Conservation (phyloP, 2,113 vertebrate species). For the Onychorhynchus coronatus region DNA sequence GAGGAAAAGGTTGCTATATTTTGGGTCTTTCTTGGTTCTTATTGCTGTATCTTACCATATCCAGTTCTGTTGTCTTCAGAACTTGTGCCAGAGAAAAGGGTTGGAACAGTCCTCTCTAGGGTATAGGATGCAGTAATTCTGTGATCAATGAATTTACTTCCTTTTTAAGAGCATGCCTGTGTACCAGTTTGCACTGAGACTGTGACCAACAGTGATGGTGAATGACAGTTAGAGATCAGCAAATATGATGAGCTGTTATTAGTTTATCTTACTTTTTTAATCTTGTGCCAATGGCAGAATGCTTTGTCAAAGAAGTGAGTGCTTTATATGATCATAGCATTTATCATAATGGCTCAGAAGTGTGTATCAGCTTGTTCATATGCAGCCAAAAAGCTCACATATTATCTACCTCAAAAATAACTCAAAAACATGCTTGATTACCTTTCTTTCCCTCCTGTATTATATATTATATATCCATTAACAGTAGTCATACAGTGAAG, state of each 20-base stretch:
- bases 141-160: not conserved
- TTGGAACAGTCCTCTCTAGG: accelerated
- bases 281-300: not conserved
- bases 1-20: not conserved
- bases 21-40: not conserved
- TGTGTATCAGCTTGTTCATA: not conserved
- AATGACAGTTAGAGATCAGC: not conserved
- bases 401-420: not conserved
- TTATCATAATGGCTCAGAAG: not conserved
- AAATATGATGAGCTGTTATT: not conserved
- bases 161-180: not conserved
- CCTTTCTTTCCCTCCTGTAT: not conserved
- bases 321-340: not conserved
- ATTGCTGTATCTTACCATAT: not conserved
- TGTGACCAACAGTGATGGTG: not conserved
- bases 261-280: not conserved
- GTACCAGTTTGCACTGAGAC: not conserved
- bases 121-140: not conserved
- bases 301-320: not conserved
- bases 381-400: not conserved
- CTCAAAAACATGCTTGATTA: not conserved
- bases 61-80: not conserved
- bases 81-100: not conserved
- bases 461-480: not conserved
- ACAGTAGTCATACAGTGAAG: not conserved